Evolutionary conservation across 2,888 invertebrate species (phyloP), one percentile per base, ranked within the genome.

Genomic region (Agriopis marginaria): DNA sequence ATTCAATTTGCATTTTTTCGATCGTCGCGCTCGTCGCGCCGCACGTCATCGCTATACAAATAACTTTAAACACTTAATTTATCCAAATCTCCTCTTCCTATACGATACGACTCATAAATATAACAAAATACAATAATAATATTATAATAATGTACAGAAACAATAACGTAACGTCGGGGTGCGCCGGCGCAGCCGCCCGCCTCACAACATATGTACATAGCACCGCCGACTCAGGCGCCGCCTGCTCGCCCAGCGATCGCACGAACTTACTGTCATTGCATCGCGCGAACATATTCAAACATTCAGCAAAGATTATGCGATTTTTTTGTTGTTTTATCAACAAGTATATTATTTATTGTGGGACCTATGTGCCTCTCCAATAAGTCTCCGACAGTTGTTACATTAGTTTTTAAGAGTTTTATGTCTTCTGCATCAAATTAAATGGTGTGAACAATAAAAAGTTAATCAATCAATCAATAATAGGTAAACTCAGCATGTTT

Each of bases 61-160:
- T 81, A 80, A 78, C 75, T 86, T 86, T 82, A 79, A 86, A 88
- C 86, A 85, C 82, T 86, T 84, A 86, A 86, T 86, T 87, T 86
- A 77, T 80, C 79, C 73, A 82, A 79, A 79, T 80, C 77, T 73
- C 70, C 63, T 68, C 74, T 61, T 66, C 71, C 70, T 74, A 60
- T 75, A 73, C 74, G 79, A 79, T 86, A 84, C 47, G 47, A 47
- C 86, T 89, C 89, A 89, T 90, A 89, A 89, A 91, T 90, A 90
- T 89, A 90, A 90, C 89, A 89, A 86, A 32, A 90, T 85, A 86
- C 82, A 82, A 83, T 82, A 85, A 85, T 86, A 85, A 85, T 86
- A 59, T 49, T 49, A 60, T 62, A 86, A 83, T 86, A 88, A 89
- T 91, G 83, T 91, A 90, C 89, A 89, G 83, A 88, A 89, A 89